Conservation (phyloP, 2,797 vertebrate genomes). For the Heteromormyrus szaboi region DNA sequence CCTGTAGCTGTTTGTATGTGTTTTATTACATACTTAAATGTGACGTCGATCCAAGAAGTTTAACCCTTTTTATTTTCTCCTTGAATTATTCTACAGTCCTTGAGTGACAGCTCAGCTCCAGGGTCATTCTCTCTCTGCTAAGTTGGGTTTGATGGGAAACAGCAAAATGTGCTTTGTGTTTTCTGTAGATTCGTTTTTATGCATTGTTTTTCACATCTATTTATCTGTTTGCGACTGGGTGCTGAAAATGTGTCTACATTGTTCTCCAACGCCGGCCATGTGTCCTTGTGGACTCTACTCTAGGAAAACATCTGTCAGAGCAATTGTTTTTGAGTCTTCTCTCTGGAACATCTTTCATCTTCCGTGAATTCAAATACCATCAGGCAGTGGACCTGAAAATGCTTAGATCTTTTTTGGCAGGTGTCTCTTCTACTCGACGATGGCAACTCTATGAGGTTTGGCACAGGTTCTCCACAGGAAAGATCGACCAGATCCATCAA, state of each 20-base stretch:
- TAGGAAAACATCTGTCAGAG: slow-evolving; percentile 1
- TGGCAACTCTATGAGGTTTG: neutral
- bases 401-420: slow-evolving; percentile 3
- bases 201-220: neutral
- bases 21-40: neutral
- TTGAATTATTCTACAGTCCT: neutral
- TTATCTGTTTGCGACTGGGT: neutral
- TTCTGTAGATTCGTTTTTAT: neutral
- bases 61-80: neutral
- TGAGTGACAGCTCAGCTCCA: neutral
- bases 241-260: neutral
- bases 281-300: neutral
- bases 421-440: neutral
- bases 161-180: neutral
- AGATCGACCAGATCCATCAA: neutral
- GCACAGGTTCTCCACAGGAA: neutral
- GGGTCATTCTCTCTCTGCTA: neutral
- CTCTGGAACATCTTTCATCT: slow-evolving; percentile 3
- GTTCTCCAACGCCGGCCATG: neutral
- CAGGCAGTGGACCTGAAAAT: slow-evolving; percentile 2
- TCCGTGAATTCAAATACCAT: neutral
- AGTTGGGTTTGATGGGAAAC: neutral
- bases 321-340: neutral
- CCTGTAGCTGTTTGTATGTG: neutral
- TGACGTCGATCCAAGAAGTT: neutral